phyloP scores from a whole-genome alignment of 1,140 invertebrate species.

The Drosophila ohnishii region DNA sequence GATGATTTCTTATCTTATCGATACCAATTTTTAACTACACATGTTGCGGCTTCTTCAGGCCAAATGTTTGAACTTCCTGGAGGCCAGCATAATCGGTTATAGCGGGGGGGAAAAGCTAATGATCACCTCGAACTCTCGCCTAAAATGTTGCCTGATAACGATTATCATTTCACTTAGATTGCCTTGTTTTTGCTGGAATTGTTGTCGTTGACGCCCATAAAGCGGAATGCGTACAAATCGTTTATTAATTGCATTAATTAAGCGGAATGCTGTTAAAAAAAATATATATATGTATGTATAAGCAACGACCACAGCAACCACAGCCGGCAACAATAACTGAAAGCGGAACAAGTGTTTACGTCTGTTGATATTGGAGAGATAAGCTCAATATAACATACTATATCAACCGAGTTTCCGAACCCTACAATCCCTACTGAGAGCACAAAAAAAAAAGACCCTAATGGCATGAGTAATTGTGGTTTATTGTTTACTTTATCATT shows the following conservation, averaged over 20 bases:
- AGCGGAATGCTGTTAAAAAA: constrained; percentile 43
- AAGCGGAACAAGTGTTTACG: constrained; percentile 57
- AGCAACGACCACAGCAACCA: constrained; percentile 25
- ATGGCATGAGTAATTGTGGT: constrained; percentile 58
- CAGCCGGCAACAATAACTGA: constrained; percentile 31
- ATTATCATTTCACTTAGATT: constrained; percentile 33
- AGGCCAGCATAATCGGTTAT: constrained; percentile 13
- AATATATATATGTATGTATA: constrained; percentile 9
- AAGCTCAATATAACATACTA: constrained; percentile 20
- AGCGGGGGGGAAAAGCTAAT: constrained; percentile 16
- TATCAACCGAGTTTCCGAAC: constrained; percentile 32
- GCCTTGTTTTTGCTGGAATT: constrained; percentile 17
- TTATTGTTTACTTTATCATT: constrained; percentile 46
- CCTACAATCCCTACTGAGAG: constrained; percentile 1
- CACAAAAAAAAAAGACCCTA: constrained; percentile 20
- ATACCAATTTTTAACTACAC: constrained; percentile 23
- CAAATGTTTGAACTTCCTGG: constrained; percentile 15
- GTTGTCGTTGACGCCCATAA: constrained; percentile 36
- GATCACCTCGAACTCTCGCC: constrained; percentile 35
- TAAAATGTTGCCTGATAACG: constrained; percentile 25
- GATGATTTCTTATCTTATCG: constrained; percentile 25
- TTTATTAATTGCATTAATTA: constrained; percentile 71
- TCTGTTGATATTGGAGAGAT: constrained; percentile 56
- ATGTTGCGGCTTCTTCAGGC: constrained; percentile 34
- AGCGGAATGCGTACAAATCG: constrained; percentile 64